Base-by-base conservation (phyloP, 2,888 invertebrate genomes). In the Mimumesa dahlbomi region DNA sequence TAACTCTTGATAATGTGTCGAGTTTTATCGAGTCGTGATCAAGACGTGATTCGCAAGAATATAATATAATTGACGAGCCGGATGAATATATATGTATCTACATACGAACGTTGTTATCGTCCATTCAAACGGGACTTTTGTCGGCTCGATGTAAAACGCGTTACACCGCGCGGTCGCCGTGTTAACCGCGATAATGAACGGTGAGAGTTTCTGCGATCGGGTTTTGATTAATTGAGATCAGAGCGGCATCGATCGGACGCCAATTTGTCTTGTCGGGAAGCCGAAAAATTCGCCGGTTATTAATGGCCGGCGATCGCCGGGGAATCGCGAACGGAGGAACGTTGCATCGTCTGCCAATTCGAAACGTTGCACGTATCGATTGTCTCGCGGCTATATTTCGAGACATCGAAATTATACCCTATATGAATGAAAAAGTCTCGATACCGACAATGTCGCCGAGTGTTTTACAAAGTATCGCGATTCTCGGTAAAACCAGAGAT, bases 221-320 rank as follows among this genome's bases (percentile, higher is more conserved):
- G 75, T 83, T 80, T 73, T 82, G 84, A 85, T 85, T 85, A 83
- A 85, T 85, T 75, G 84, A 76, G 78, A 79, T 67, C 78, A 38
- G 70, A 49, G 70, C 68, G 63, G 73, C 66, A 74, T 66, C 81
- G 79, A 80, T 84, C 74, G 77, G 69, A 65, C 71, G 75, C 71
- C 81, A 83, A 84, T 84, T 84, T 83, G 84, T 84, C 83, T 83
- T 71, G 82, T 73, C 75, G 73, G 38, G 48, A 53, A 52, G 11
- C 34, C 75, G 72, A 73, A 79, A 82, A 80, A 73, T 77, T 82
- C 74, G 70, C 72, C 38, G 53, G 69, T 82, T 84, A 82, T 83
- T 84, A 82, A 83, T 82, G 82, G 73, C 4, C 42, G 53, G 82
- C 82, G 82, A 73, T 3, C 42, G 53, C 18, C 40, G 21, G 48